A percentile compares a stretch with the other conserved stretches of the same genome.
phyloP scores from a whole-genome alignment of 2,888 invertebrate species.

The Clanis bilineata region DNA sequence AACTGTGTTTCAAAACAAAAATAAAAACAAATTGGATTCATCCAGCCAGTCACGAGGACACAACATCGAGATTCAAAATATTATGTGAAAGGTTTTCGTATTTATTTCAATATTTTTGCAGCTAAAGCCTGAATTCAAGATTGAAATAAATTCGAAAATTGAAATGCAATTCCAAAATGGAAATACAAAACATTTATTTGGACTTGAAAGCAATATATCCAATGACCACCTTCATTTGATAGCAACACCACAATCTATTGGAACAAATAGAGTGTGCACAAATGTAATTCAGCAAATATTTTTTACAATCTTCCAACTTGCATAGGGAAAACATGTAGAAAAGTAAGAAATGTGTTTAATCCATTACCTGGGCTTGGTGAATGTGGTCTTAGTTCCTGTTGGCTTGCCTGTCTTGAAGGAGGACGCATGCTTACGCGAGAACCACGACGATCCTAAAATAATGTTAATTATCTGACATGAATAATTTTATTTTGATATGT shows the following conservation, averaged over 20 bases:
- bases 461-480: background rate
- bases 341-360: background rate
- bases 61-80: constrained; percentile 31
- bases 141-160: constrained; percentile 1
- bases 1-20: constrained; percentile 30
- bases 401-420: constrained; percentile 92
- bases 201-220: background rate
- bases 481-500: too few relatives aligned
- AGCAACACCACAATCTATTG: constrained; percentile 1
- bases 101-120: background rate
- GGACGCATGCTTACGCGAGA: constrained; percentile 90
- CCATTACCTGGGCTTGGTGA: constrained; percentile 86
- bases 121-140: background rate
- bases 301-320: background rate
- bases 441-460: constrained; percentile 86
- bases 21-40: constrained; percentile 9
- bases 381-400: constrained; percentile 91
- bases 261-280: background rate
- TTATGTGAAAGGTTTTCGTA: background rate
- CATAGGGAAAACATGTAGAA: background rate
- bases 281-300: background rate
- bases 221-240: background rate
- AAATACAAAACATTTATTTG: too few relatives aligned
- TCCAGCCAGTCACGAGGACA: constrained; percentile 19
- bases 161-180: background rate